These are phyloP conservation scores for Falco rusticolus DNA, from an alignment of 2,797 vertebrate species.

Conservation along the genomic window DNA sequence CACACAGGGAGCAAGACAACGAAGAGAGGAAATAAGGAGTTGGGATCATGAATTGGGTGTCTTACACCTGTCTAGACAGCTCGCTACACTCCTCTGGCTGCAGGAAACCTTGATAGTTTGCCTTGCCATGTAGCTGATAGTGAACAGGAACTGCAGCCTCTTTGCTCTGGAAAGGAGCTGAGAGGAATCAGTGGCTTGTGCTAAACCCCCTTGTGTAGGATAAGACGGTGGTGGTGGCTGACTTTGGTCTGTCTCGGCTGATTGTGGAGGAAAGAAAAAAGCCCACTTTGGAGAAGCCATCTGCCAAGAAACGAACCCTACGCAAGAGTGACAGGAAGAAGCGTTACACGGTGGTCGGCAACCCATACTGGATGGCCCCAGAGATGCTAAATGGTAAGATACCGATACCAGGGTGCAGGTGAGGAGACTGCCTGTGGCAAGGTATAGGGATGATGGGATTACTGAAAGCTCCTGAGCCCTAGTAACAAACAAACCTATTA, in stretches of 20 bases:
- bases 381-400: conserved; percentile 93
- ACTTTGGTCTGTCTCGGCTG: conserved; percentile 92
- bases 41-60: neutral
- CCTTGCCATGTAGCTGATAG: neutral
- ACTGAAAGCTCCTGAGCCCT: neutral
- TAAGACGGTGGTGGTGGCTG: conserved; percentile 93
- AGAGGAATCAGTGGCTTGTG: neutral
- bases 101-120: neutral
- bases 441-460: neutral
- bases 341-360: conserved; percentile 93
- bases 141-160: neutral
- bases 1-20: neutral
- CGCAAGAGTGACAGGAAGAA: conserved; percentile 90
- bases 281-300: conserved; percentile 82
- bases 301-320: conserved; percentile 87
- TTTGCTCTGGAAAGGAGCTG: neutral
- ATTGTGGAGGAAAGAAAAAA: conserved; percentile 90
- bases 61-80: neutral
- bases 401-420: neutral
- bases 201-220: conserved; percentile 74
- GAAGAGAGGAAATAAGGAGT: neutral
- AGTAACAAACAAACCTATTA: neutral
- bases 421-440: neutral
- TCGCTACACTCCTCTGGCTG: neutral
- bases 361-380: conserved; percentile 97